Conservation (phyloP, 1,140 invertebrate genomes). For the Drepana arcuata region DNA sequence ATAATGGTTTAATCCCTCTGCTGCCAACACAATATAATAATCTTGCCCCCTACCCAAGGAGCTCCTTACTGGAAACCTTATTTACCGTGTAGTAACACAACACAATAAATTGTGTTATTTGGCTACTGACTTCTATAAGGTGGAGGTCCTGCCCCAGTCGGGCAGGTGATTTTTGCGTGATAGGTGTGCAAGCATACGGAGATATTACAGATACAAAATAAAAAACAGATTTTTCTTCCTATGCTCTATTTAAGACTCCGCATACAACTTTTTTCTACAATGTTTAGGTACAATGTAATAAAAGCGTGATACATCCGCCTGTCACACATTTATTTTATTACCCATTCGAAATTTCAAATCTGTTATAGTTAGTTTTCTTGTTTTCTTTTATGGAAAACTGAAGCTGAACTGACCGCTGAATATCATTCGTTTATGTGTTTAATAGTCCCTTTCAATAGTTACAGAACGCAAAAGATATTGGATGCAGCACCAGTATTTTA, state of each 20-base stretch:
- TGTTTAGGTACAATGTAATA: too few species aligned
- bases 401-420: background rate
- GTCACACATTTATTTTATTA: too few species aligned
- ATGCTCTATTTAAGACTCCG: background rate
- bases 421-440: background rate
- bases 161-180: too few species aligned
- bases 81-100: too few species aligned
- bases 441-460: background rate
- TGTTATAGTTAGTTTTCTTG: background rate
- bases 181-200: too few species aligned
- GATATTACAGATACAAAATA: background rate
- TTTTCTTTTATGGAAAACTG: background rate
- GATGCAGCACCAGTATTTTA: conserved; percentile 42
- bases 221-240: background rate
- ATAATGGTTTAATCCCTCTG: too few species aligned
- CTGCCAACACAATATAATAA: too few species aligned
- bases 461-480: background rate
- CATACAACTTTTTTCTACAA: background rate
- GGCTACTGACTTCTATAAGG: too few species aligned
- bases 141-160: too few species aligned
- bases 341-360: background rate
- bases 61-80: too few species aligned
- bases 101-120: background rate
- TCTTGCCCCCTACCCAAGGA: too few species aligned
- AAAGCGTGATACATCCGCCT: background rate